Conservation (phyloP, 2,797 vertebrate species). For the Nasua narica region DNA sequence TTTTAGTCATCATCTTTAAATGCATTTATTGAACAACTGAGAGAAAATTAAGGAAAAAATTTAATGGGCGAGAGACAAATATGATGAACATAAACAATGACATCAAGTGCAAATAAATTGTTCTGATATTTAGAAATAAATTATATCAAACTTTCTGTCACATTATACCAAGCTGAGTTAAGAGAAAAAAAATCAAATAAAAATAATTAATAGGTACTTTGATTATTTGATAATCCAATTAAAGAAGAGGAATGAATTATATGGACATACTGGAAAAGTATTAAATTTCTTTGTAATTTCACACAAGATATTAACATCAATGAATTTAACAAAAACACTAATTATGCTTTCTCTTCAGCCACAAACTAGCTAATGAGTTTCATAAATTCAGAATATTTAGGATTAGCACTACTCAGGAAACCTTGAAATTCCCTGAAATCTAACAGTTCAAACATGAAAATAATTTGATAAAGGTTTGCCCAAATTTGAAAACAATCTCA, state of each 20-base stretch:
- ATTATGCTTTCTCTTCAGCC: neutral
- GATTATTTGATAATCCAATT: neutral
- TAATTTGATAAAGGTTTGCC: neutral
- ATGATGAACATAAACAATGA: neutral
- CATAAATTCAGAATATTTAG: neutral
- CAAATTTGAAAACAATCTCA: conserved; percentile 22
- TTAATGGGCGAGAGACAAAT: neutral
- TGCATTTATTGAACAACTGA: neutral
- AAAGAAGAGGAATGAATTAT: neutral
- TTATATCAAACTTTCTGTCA: neutral
- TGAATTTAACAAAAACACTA: neutral
- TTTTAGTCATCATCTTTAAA: neutral
- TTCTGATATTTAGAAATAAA: conserved; percentile 24
- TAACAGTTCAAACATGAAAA: neutral
- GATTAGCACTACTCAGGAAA: neutral
- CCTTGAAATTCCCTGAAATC: neutral
- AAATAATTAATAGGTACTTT: neutral
- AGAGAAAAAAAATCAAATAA: neutral
- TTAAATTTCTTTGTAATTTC: conserved; percentile 23
- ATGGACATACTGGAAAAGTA: neutral
- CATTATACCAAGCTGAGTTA: neutral
- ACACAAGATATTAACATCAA: neutral
- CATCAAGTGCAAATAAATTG: conserved; percentile 20
- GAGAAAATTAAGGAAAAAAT: neutral
- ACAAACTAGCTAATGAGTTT: neutral